Conservation (phyloP, 2,113 vertebrate species). For the Ptilorrhoa leucosticta region DNA sequence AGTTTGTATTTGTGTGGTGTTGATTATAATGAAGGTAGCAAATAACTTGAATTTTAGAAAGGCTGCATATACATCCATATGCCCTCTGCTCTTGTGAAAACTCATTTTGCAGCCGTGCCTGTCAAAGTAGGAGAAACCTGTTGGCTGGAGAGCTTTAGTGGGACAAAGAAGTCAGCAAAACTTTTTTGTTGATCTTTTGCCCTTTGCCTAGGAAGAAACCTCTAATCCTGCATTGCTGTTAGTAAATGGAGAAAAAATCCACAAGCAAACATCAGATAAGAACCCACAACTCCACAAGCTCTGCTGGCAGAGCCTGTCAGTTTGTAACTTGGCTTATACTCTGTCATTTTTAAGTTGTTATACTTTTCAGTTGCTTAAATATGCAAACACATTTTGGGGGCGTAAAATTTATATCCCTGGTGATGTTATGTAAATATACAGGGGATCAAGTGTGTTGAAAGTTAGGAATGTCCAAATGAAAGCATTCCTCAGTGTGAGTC, state of each 20-base stretch:
- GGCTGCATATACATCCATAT: neutral
- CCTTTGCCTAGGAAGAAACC: neutral
- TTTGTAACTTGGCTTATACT: neutral
- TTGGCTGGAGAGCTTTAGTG: neutral
- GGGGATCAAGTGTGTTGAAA: neutral
- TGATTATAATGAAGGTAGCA: neutral
- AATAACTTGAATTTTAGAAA: neutral
- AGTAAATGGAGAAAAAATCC: neutral
- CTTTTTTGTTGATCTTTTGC: neutral
- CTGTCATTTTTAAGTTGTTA: neutral
- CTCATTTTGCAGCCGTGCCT: neutral
- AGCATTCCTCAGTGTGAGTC: neutral
- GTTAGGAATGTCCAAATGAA: neutral
- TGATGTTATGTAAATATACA: neutral
- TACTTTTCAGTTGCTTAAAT: neutral
- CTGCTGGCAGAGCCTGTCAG: neutral
- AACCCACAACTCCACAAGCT: neutral
- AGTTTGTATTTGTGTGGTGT: neutral
- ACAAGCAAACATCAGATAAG: neutral
- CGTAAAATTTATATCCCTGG: neutral
- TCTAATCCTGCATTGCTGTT: neutral
- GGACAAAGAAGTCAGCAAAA: neutral
- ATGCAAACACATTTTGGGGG: neutral
- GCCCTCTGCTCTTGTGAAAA: neutral
- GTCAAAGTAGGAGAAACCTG: neutral